These are phyloP conservation scores for Ophion costatus DNA, from an alignment of 2,888 invertebrate species.

Conservation along the genomic window DNA sequence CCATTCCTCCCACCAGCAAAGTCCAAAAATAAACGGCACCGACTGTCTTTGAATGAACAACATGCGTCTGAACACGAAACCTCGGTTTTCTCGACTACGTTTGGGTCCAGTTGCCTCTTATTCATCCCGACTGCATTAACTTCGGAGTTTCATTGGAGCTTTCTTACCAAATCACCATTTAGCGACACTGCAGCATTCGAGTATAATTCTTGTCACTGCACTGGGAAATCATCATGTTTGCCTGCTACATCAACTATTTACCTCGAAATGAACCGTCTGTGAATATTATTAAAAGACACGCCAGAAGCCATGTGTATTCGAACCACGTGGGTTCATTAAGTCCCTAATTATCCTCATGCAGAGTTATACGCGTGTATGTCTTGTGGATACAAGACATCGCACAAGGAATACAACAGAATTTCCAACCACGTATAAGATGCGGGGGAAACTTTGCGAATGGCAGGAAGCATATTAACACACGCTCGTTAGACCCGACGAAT, in stretches of 20 bases:
- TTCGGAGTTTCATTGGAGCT: background rate
- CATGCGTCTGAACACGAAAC: background rate
- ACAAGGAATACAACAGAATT: conserved; percentile 71
- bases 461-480: conserved; percentile 59
- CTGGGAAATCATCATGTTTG: background rate
- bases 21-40: background rate
- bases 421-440: conserved; percentile 63
- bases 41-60: background rate
- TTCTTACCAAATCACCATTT: too few relatives aligned
- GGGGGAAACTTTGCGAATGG: conserved; percentile 41
- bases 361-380: conserved; percentile 75
- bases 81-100: background rate
- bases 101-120: background rate
- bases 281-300: background rate
- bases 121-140: background rate
- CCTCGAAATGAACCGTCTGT: background rate
- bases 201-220: background rate
- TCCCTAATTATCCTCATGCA: conserved; percentile 78
- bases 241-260: background rate
- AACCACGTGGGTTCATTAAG: conserved; percentile 74
- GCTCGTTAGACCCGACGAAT: conserved; percentile 61
- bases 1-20: background rate
- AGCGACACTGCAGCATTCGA: too few relatives aligned
- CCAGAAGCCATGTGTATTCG: conserved; percentile 58
- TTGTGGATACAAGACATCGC: conserved; percentile 66